phyloP scores from a whole-genome alignment of 1,140 invertebrate species.

The Cydia splendana region DNA sequence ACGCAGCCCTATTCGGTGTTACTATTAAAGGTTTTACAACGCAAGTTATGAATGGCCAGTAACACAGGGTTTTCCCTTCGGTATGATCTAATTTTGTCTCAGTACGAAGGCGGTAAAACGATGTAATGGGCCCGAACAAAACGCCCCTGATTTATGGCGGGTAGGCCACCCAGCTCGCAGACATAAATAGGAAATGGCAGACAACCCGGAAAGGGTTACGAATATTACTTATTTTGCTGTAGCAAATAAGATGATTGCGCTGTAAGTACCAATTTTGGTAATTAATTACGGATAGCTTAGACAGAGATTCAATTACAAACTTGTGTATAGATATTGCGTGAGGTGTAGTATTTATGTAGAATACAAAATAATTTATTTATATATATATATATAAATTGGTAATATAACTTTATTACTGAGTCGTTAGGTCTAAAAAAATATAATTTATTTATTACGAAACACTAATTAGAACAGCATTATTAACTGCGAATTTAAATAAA shows the following conservation, averaged over 20 bases:
- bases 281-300: constrained; percentile 21
- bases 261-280: constrained; percentile 9
- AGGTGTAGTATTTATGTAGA: background rate
- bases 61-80: constrained; percentile 57
- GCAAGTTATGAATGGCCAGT: constrained; percentile 55
- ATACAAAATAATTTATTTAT: too few species aligned
- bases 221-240: constrained; percentile 50
- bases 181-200: constrained; percentile 62
- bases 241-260: constrained; percentile 44
- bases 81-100: constrained; percentile 72
- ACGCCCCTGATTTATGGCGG: constrained; percentile 69
- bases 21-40: constrained; percentile 67
- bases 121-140: constrained; percentile 69
- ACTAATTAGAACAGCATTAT: too few species aligned
- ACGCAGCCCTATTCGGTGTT: constrained; percentile 37
- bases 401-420: too few species aligned
- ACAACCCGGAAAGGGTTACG: constrained; percentile 62
- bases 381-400: too few species aligned
- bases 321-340: constrained; percentile 7
- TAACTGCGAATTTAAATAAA: too few species aligned
- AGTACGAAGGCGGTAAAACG: constrained; percentile 70
- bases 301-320: background rate
- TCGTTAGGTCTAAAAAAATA: too few species aligned
- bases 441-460: too few species aligned
- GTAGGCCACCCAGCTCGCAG: constrained; percentile 57